Evolutionary conservation across 2,797 vertebrate species (phyloP).

Genomic region (Podarcis lilfordi): DNA sequence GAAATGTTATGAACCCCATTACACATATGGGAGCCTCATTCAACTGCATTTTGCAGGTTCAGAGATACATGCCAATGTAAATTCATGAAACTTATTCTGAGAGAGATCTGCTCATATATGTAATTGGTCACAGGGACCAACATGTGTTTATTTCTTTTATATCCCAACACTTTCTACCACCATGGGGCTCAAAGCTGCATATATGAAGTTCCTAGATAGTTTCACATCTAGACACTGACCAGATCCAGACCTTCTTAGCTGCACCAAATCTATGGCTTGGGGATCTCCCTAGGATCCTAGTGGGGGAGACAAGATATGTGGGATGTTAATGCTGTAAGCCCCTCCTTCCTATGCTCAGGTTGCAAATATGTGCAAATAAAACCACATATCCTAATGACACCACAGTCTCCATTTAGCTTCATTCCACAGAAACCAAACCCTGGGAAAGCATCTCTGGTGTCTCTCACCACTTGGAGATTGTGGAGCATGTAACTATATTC

Average conservation of each 20-base stretch:
- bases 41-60: neutral
- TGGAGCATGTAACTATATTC: too few species aligned
- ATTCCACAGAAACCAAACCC: too few species aligned
- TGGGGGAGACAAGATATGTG: too few species aligned
- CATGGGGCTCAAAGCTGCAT: too few species aligned
- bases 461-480: too few species aligned
- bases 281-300: too few species aligned
- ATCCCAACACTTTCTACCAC: neutral
- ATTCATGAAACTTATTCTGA: neutral
- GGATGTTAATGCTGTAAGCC: too few species aligned
- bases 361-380: too few species aligned
- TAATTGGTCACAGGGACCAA: neutral
- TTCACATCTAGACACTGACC: neutral
- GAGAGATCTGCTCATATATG: neutral
- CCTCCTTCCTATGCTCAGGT: too few species aligned
- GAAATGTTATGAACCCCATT: neutral
- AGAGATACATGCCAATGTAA: neutral
- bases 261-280: neutral
- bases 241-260: neutral
- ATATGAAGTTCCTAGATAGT: neutral
- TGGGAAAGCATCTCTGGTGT: too few species aligned
- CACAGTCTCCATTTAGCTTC: too few species aligned
- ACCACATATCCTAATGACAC: too few species aligned
- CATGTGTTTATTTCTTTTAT: neutral
- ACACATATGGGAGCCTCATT: neutral